A percentile compares a stretch with the other conserved stretches of the same genome.
Conservation (phyloP, 1,140 invertebrate genomes). For the Euwallacea fornicatus region DNA sequence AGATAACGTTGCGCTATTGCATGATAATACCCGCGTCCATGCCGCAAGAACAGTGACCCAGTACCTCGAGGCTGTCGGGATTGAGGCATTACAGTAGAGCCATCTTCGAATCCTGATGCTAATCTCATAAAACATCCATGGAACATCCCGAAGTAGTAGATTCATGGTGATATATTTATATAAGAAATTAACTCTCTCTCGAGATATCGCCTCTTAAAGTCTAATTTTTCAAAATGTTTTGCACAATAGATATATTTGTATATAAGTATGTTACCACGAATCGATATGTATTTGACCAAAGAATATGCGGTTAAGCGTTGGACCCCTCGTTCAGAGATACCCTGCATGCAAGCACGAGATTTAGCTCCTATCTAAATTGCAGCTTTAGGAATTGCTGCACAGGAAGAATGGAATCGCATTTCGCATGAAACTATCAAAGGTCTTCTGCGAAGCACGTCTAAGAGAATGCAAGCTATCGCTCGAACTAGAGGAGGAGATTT, state of each 20-base stretch:
- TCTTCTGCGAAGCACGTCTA: no score
- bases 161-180: no score
- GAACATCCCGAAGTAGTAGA: neutral
- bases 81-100: constrained; percentile 11
- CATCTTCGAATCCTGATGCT: constrained; percentile 8
- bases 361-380: constrained; percentile 1
- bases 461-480: neutral
- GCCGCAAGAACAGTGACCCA: constrained; percentile 1
- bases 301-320: no score
- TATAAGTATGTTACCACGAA: no score
- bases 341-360: neutral
- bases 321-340: no score
- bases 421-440: neutral
- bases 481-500: neutral
- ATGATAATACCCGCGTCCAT: constrained; percentile 3
- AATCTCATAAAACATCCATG: neutral
- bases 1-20: constrained; percentile 15
- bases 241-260: no score
- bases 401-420: constrained; percentile 6
- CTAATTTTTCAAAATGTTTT: no score
- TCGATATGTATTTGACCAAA: no score
- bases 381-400: neutral
- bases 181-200: no score
- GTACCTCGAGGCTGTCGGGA: constrained; percentile 16
- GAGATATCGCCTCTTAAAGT: no score